A percentile compares a stretch with the other conserved stretches of the same genome.
phyloP scores from a whole-genome alignment of 2,888 invertebrate genomes.

The Tiphia femorata region DNA sequence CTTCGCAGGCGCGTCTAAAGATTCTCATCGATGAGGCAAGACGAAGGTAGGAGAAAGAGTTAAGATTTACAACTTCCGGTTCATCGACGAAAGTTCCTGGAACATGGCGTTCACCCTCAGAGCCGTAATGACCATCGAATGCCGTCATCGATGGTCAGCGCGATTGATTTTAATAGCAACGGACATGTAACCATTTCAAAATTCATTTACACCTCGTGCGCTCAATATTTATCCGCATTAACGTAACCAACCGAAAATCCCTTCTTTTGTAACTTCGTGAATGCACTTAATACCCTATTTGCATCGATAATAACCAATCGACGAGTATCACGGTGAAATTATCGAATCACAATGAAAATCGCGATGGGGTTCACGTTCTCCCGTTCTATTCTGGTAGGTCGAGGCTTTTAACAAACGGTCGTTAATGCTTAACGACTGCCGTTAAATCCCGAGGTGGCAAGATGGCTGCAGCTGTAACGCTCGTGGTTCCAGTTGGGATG shows the following conservation, averaged over 20 bases:
- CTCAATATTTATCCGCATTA: too few species aligned
- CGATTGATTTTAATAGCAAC: too few species aligned
- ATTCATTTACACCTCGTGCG: too few species aligned
- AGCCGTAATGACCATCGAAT: background rate
- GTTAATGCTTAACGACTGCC: constrained; percentile 61
- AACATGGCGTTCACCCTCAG: constrained; percentile 34
- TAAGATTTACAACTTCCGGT: constrained; percentile 59
- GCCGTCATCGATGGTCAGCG: too few species aligned
- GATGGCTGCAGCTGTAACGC: constrained; percentile 62
- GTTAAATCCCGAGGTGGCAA: constrained; percentile 57
- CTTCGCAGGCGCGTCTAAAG: constrained; percentile 27
- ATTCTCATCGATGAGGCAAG: constrained; percentile 29
- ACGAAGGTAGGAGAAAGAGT: constrained; percentile 46
- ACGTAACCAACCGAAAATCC: too few species aligned
- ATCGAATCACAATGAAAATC: constrained; percentile 29
- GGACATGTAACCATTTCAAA: too few species aligned
- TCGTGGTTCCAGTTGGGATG: constrained; percentile 31
- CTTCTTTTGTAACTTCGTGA: too few species aligned
- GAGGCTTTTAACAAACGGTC: constrained; percentile 59
- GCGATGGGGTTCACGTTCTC: constrained; percentile 27
- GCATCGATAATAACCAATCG: constrained; percentile 21
- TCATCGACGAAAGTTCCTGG: constrained; percentile 39
- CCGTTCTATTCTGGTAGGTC: constrained; percentile 58
- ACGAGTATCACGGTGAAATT: constrained; percentile 20
- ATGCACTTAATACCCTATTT: too few species aligned